A percentile compares a stretch with the other conserved stretches of the same genome.
These are phyloP conservation scores for Panthera leo DNA, from an alignment of 2,113 vertebrate genomes.

Conservation along the genomic window DNA sequence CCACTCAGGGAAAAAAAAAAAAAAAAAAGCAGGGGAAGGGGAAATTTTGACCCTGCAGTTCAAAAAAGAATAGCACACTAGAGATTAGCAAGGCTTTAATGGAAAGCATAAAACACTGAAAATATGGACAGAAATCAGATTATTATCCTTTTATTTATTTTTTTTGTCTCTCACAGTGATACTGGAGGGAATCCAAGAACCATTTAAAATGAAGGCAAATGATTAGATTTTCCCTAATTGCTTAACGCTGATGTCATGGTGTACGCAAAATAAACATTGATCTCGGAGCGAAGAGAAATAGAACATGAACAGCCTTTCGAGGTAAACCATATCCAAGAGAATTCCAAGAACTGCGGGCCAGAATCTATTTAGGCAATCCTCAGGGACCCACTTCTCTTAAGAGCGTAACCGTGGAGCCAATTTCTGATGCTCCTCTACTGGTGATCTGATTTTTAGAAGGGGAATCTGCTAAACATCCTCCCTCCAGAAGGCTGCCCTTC, in stretches of 20 bases:
- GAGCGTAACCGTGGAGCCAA: conserved; percentile 55
- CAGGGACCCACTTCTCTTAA: conserved; percentile 47
- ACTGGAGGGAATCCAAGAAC: conserved; percentile 83
- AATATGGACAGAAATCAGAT: conserved; percentile 85
- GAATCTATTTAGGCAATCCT: conserved; percentile 67
- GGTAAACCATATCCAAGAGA: conserved; percentile 54
- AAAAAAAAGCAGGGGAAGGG: conserved; percentile 13
- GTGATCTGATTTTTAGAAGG: conserved; percentile 43
- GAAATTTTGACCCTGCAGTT: conserved; percentile 81
- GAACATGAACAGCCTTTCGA: conserved; percentile 46
- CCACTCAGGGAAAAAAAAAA: conserved; percentile 64
- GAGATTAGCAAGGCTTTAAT: conserved; percentile 79
- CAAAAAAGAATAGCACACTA: conserved; percentile 73
- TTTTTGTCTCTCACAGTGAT: conserved; percentile 80
- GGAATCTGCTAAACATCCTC: conserved; percentile 55
- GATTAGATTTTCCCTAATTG: conserved; percentile 85
- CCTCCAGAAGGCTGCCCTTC: background rate
- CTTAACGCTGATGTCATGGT: conserved; percentile 72
- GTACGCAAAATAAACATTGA: conserved; percentile 71
- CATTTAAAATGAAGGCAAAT: conserved; percentile 82
- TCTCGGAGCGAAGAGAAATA: conserved; percentile 53
- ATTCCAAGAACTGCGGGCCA: conserved; percentile 53
- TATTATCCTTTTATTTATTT: conserved; percentile 79
- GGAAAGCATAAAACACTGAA: conserved; percentile 85
- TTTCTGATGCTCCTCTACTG: conserved; percentile 41